Evolutionary conservation across 2,113 vertebrate genomes (phyloP).

Genomic region (Etheostoma cragini): DNA sequence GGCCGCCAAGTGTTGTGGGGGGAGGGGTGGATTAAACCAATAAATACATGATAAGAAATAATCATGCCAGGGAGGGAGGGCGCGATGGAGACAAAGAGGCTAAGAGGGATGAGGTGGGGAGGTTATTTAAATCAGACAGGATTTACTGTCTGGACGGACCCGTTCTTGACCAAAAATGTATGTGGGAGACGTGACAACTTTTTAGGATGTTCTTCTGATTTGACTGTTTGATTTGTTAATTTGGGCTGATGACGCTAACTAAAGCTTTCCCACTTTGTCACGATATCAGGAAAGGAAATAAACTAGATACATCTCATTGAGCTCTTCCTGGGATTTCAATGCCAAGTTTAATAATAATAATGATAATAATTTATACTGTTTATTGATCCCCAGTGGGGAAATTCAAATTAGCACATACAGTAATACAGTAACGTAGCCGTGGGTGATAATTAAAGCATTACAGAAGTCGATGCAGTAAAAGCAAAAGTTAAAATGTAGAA

Average conservation of each 20-base stretch:
- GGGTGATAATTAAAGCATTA: slow-evolving; percentile 46
- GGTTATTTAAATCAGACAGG: slow-evolving; percentile 74
- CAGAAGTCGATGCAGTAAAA: slow-evolving; percentile 24
- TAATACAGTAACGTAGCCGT: slow-evolving; percentile 3
- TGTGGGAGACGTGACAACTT: slow-evolving; percentile 37
- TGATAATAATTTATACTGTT: too few relatives aligned
- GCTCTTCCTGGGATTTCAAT: slow-evolving; percentile 17
- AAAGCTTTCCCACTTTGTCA: slow-evolving; percentile 3
- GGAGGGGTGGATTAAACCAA: slow-evolving; percentile 87
- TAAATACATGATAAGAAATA: slow-evolving; percentile 89
- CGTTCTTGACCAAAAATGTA: slow-evolving; percentile 54
- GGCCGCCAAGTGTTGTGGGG: slow-evolving; percentile 78
- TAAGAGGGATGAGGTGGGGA: slow-evolving; percentile 71
- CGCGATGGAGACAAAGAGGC: slow-evolving; percentile 83
- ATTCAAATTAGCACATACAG: slow-evolving; percentile 8
- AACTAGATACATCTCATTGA: slow-evolving; percentile 14
- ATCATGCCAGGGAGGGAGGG: slow-evolving; percentile 77
- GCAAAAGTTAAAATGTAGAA: slow-evolving; percentile 40
- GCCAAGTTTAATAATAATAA: not conserved
- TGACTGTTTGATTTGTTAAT: slow-evolving; percentile 18
- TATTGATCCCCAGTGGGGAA: too few relatives aligned
- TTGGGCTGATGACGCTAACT: slow-evolving; percentile 5
- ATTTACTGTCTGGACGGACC: slow-evolving; percentile 79
- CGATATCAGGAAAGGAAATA: slow-evolving; percentile 12
- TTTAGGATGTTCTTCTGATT: slow-evolving; percentile 38